phyloP scores from a whole-genome alignment of 2,797 vertebrate genomes.

The Sebastes reedi region DNA sequence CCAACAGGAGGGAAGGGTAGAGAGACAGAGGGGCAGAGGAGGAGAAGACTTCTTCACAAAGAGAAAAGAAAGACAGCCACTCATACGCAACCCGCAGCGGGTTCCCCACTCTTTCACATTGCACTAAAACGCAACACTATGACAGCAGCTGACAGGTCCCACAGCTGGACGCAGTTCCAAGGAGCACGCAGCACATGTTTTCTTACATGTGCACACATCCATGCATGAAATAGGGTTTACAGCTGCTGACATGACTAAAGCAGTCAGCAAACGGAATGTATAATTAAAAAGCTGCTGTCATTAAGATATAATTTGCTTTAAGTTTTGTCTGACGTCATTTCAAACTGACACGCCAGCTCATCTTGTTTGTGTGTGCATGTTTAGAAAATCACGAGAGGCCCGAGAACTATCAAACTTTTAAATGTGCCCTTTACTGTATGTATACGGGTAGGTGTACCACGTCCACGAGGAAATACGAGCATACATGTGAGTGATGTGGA shows the following conservation, averaged over 20 bases:
- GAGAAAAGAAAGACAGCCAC: conserved; percentile 35
- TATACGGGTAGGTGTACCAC: neutral
- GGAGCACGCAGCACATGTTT: conserved; percentile 20
- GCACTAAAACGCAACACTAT: conserved; percentile 32
- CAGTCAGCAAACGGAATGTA: conserved; percentile 6
- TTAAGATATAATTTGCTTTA: conserved; percentile 30
- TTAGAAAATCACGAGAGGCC: neutral
- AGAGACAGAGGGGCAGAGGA: conserved; percentile 31
- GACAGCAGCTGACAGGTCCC: conserved; percentile 54
- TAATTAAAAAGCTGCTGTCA: conserved; percentile 46
- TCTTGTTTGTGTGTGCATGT: conserved; percentile 1
- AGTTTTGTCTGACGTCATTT: conserved; percentile 13
- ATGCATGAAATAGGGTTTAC: conserved; percentile 51
- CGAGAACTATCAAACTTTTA: conserved; percentile 8
- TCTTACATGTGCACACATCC: conserved; percentile 39
- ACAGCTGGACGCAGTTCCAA: conserved; percentile 34
- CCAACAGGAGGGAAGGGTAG: conserved; percentile 32
- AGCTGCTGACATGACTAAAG: conserved; percentile 26
- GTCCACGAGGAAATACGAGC: neutral
- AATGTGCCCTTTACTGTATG: neutral
- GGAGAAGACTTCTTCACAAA: conserved; percentile 37
- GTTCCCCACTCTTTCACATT: conserved; percentile 20
- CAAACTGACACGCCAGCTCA: neutral
- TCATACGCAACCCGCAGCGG: conserved; percentile 40
- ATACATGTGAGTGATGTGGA: conserved; percentile 26